Evolutionary conservation across 2,113 vertebrate species (phyloP).

Genomic region (Misgurnus mizolepis): DNA sequence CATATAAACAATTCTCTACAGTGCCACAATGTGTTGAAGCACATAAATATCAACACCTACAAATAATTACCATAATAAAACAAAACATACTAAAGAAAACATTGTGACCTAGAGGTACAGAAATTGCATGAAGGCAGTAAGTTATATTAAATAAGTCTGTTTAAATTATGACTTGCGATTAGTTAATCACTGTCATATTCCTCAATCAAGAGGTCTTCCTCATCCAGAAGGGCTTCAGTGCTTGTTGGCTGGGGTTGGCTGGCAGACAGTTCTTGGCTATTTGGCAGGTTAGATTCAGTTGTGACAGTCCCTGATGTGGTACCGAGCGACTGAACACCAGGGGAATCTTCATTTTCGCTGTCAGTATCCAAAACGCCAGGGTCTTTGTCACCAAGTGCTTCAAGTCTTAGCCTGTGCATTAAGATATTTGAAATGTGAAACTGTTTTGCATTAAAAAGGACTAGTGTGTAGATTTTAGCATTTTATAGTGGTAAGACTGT

Average conservation of each 20-base stretch:
- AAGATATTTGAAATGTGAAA: background rate
- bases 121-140: constrained; percentile 1
- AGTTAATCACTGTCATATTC: constrained; percentile 84
- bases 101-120: constrained; percentile 1
- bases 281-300: constrained; percentile 40
- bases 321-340: background rate
- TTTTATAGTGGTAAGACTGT: too few relatives aligned
- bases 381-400: constrained; percentile 86
- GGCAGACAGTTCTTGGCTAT: constrained; percentile 77
- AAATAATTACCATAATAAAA: constrained; percentile 49
- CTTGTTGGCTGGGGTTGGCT: constrained; percentile 84
- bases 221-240: constrained; percentile 72
- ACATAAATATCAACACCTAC: constrained; percentile 50
- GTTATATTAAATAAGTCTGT: background rate
- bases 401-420: constrained; percentile 79
- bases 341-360: constrained; percentile 63
- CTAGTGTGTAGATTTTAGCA: background rate
- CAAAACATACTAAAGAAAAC: background rate
- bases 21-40: constrained; percentile 4
- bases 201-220: constrained; percentile 83
- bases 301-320: constrained; percentile 19
- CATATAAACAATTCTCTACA: constrained; percentile 21
- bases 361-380: constrained; percentile 70
- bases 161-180: background rate
- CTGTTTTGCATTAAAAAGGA: background rate